Base-by-base conservation (phyloP, 2,113 vertebrate species). In the Dolichallabes microphthalmus region DNA sequence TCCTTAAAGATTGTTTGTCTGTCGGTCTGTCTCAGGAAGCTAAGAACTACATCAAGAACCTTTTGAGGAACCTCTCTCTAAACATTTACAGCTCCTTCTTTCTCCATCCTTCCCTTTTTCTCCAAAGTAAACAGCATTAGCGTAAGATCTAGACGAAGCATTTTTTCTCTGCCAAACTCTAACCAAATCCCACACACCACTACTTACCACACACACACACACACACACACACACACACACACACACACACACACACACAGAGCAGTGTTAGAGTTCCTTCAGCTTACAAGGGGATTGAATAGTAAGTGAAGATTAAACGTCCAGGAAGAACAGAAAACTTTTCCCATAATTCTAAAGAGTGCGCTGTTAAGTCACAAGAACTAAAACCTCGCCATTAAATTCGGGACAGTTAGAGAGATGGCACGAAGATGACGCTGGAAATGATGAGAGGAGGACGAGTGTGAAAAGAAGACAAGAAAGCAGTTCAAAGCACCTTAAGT, bases 71-170 rank as follows among this genome's bases (percentile, higher is more conserved):
- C 35, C 20, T 25, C 19, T 45, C 45, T 69, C 66, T 73, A 25
- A 73, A 11, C 69, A 73, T 45, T 20, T 45, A 45, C n/a, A 0
- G 25, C 20, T 45, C 20, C 35, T 45, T 86, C 63, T n/a, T 45
- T 32, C 78, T 82, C 57, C 39, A 58, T 82, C 63, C 69, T 35
- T 85, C 75, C 55, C 5, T 52, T 80, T 80, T 63, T 63, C 22
- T 80, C 58, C 60, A 80, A 60, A 63, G 35, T 64, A 80, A 80
- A 80, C 60, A 64, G 79, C 45, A 75, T 75, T 75, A 75, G 45
- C 22, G 45, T 53, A 75, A 75, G 25, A 52, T 27, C 45, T 53
- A n/a, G 73, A 75, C 73, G 8, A 75, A 25, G 45, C 71, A 39
- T 15, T 45, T 75, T 52, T 53, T 6, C 30, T 52, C 45, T 75